Base-by-base conservation (phyloP, 1,140 invertebrate genomes). In the Helicorthomorpha holstii region DNA sequence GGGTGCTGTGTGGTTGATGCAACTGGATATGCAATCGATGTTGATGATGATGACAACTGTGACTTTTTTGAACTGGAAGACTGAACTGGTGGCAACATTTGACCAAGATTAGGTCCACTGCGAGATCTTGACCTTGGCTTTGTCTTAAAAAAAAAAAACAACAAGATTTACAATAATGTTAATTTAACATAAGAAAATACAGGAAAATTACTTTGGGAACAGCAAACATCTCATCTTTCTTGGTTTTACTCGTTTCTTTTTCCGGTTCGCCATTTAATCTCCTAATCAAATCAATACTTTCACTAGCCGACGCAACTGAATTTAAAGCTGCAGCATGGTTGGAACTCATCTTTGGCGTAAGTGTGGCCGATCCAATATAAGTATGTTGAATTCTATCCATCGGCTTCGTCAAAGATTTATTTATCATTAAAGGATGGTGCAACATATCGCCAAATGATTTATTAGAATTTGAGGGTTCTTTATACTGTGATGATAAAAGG, bases 71-170 rank as follows among this genome's bases (percentile, higher is more conserved):
- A n/a, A n/a, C n/a, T n/a, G n/a, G n/a, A 25, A 24, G 51, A 48
- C 19, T 26, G n/a, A 47, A 23, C 26, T 21, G n/a, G n/a, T n/a
- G n/a, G n/a, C n/a, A 45, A 27, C 24, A 47, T 4, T 38, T 24
- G 43, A 7, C 43, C 26, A 57, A 57, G 2, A 56, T 52, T 23
- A 54, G 69, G 70, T 54, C 72, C 69, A 59, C 69, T 71, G 51
- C 73, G 64, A 47, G 71, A 72, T 60, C 66, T 65, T 53, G 59
- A 69, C 48, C 64, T 63, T 54, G 46, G 63, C 61, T 63, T 70
- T 74, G 55, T 68, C 69, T 65, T 73, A 65, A 48, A 56, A 54
- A 43, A 27, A 29, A 54, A 54, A 50, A 16, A 46, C 22, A 43
- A 54, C n/a, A 43, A 45, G 44, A 23, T 24, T 21, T n/a, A 54